Evolutionary conservation across 1,140 invertebrate species (phyloP).

Genomic region (Aphelenchoides fujianensis): DNA sequence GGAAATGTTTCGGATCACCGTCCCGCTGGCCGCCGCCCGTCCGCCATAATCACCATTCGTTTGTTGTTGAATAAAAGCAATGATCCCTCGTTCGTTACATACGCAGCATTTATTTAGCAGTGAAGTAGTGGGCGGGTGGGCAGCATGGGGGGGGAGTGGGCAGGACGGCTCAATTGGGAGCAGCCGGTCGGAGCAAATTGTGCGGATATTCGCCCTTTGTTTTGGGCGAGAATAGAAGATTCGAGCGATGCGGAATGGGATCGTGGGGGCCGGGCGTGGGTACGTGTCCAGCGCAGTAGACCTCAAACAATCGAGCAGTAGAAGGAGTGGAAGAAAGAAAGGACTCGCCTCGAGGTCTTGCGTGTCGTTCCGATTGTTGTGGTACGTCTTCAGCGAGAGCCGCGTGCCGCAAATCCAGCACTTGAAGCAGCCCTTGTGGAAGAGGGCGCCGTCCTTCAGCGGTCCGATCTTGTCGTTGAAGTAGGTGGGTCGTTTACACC

Average conservation of each 20-base stretch:
- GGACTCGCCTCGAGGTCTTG: slow-evolving; percentile 57
- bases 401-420: slow-evolving; percentile 62
- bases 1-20: slow-evolving; percentile 21
- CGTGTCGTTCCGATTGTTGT: slow-evolving; percentile 60
- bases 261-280: slow-evolving; percentile 61
- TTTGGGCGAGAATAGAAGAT: slow-evolving; percentile 60
- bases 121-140: too few species aligned
- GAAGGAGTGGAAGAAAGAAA: background rate
- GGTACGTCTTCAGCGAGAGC: slow-evolving; percentile 58
- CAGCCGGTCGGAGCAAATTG: slow-evolving; percentile 38
- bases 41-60: too few species aligned
- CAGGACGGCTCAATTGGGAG: slow-evolving; percentile 12
- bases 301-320: slow-evolving; percentile 43
- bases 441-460: slow-evolving; percentile 59
- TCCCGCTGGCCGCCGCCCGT: background rate
- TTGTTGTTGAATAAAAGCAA: too few species aligned
- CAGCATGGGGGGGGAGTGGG: too few species aligned
- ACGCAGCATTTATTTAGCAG: too few species aligned
- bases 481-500: slow-evolving; percentile 61
- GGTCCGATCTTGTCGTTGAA: slow-evolving; percentile 62
- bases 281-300: slow-evolving; percentile 61
- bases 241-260: slow-evolving; percentile 61
- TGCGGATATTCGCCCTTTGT: slow-evolving; percentile 62
- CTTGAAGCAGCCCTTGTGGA: slow-evolving; percentile 62
- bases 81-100: too few species aligned